Evolutionary conservation across 2,113 vertebrate species (phyloP), one percentile per base, ranked within the genome.

Genomic region (Rallus limicola): DNA sequence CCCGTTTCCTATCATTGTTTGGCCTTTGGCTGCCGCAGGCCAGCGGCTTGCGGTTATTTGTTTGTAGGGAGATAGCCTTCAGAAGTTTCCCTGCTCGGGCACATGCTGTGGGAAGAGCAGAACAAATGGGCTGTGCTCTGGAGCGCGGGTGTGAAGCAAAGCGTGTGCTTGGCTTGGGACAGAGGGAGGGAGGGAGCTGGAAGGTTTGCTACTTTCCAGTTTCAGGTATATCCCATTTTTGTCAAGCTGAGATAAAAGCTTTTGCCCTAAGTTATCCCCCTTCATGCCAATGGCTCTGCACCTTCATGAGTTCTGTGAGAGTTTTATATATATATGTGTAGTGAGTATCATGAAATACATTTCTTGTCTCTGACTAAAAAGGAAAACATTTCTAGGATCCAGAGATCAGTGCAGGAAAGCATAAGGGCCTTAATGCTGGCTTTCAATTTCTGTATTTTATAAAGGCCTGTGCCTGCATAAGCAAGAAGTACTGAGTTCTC

Each of bases 141-240:
- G 23, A 36, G 23, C 0, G 0, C 10, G 33, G 20, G 19, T 52
- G 36, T 9, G 14, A 53, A 83, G 62, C 50, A 11, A 46, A 12
- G 18, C 21, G 0, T 13, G 55, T 33, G 23, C 69, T 56, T 4
- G 6, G 13, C 64, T 79, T 28, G 72, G 29, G 38, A 29, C 6
- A 31, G 21, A 23, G 25, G 25, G 20, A 69, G 25, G 28, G 55
- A 85, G 36, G n/a, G 26, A 36, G 42, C 11, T 25, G 50, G 9
- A 40, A 16, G 40, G 34, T 21, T 16, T 34, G 46, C 44, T 29
- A 1, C 15, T 21, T 42, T 16, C 9, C 10, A 29, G 31, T 11
- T 26, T 55, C 42, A 29, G 19, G 26, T 3, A 3, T 38, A 0
- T 23, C 5, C 21, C 6, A 2, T 18, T 18, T 18, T 18, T 34